These are phyloP conservation scores for Dendrocopos noguchii DNA, from an alignment of 2,113 vertebrate genomes.

Conservation along the genomic window DNA sequence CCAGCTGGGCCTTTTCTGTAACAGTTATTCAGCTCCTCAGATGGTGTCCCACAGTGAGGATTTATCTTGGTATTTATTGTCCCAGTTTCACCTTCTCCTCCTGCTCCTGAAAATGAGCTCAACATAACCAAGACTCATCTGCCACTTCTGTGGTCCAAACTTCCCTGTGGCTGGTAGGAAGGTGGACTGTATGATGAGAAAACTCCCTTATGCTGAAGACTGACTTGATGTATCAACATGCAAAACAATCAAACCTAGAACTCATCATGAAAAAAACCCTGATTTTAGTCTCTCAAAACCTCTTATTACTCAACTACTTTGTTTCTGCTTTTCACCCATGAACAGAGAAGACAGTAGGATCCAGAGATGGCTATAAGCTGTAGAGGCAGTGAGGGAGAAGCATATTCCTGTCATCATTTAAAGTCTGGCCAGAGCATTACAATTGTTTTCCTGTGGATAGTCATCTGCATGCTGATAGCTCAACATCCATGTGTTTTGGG, in stretches of 20 bases:
- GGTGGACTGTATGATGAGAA: neutral
- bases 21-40: neutral
- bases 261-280: neutral
- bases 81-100: neutral
- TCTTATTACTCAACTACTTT: neutral
- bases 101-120: neutral
- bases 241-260: neutral
- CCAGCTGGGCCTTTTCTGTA: slow-evolving; percentile 10
- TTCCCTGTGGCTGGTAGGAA: neutral
- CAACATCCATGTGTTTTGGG: neutral
- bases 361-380: neutral
- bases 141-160: neutral
- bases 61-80: neutral
- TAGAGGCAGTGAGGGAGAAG: neutral
- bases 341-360: neutral
- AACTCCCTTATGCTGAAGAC: neutral
- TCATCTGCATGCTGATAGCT: neutral
- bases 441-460: neutral
- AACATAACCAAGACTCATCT: neutral
- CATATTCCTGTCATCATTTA: neutral
- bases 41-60: neutral
- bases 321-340: neutral
- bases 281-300: neutral
- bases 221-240: neutral
- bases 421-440: neutral